Base-by-base conservation (phyloP, 64 coral and sea anemone species). In the Hydrozoanthus tunicans region DNA sequence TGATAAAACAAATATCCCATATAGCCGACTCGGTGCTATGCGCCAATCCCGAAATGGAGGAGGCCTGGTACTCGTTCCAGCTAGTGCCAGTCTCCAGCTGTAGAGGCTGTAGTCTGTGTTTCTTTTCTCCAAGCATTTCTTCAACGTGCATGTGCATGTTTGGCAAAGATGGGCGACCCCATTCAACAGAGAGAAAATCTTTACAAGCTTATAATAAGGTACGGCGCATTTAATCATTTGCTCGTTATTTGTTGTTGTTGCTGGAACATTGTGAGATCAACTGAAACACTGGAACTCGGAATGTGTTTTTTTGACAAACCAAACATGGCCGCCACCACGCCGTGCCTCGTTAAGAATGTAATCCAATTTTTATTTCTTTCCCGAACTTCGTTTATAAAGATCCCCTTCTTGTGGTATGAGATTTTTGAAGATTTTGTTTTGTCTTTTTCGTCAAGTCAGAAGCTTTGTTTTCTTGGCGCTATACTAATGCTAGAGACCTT, bases 191-290 rank as follows among this genome's bases (percentile, higher is more conserved):
- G 95, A 12, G 95, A 96, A 78, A 96, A 91, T 79, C 90, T 96
- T 7, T 96, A 96, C 62, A 96, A 96, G 80, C 89, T 96, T 23
- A 96, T 96, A 86, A 96, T 96, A 77, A 96, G 95, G 95, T 96
- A 91, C 55, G 75, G 9, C 10, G 26, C 8, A 12, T 53, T 13
- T 67, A 64, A 0, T 12, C 15, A 60, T 61, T 13, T 59, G 52
- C 24, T 53, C n/a, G 9, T 3, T 43, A 68, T 25, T 23, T 58
- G 74, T 15, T 43, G 78, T 17, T 53, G 17, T 6, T 63, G 5
- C 26, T 5, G 20, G 1, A 55, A 58, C 17, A 61, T 26, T 12
- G 51, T 9, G 11, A 6, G 64, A 82, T 5, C 23, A 64, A 24
- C 7, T 2, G 13, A 65, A 82, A 32, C 59, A 25, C 13, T 65